phyloP scores from a whole-genome alignment of 1,140 invertebrate genomes.

The Leptinotarsa undecemlineata region DNA sequence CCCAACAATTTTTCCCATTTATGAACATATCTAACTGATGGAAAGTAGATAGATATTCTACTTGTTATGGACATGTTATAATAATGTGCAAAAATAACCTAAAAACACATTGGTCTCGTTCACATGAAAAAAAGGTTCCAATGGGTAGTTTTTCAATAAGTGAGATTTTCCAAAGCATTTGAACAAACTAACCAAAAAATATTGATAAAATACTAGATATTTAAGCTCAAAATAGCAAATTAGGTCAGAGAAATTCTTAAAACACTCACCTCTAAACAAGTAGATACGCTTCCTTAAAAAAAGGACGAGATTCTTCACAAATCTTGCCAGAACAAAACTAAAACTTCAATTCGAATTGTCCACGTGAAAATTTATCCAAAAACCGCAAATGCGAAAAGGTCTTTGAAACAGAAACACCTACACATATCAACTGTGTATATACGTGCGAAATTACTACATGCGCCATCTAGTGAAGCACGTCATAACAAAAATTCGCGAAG shows the following conservation, averaged over 20 bases:
- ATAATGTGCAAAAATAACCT: conserved; percentile 7
- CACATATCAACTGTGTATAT: conserved; percentile 8
- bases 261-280: conserved; percentile 17
- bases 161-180: background rate
- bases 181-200: conserved; percentile 5
- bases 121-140: background rate
- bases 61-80: too few species aligned
- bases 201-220: conserved; percentile 14
- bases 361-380: background rate
- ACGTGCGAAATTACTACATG: conserved; percentile 24
- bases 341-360: background rate
- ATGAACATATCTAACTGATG: too few species aligned
- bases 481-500: conserved; percentile 17
- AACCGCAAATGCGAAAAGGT: conserved; percentile 6
- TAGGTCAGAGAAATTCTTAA: conserved; percentile 22
- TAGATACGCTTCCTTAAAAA: background rate
- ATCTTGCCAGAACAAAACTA: background rate
- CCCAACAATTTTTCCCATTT: too few species aligned
- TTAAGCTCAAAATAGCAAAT: conserved; percentile 27
- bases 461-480: conserved; percentile 7
- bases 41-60: too few species aligned
- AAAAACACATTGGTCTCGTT: background rate
- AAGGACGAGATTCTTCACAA: background rate
- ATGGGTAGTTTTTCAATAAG: background rate
- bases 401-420: conserved; percentile 9